These are phyloP conservation scores for Desoria tigrina DNA, from an alignment of 2,888 invertebrate genomes.

Conservation along the genomic window DNA sequence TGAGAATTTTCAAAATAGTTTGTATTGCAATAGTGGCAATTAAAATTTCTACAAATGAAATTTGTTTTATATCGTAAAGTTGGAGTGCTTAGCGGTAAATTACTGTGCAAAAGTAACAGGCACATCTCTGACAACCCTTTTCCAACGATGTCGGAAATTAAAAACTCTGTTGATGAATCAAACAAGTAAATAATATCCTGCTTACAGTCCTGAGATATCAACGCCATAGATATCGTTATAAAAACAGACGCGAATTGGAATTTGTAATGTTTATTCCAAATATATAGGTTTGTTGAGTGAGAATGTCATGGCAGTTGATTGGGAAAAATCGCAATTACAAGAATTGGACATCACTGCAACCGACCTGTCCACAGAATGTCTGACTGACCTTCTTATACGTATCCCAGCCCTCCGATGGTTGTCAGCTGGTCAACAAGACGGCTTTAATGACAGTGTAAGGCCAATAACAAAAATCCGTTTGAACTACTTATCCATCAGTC, in stretches of 20 bases:
- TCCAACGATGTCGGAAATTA: slow-evolving; percentile 88
- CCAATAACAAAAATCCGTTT: not conserved
- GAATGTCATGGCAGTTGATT: slow-evolving; percentile 92
- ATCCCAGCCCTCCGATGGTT: slow-evolving; percentile 84
- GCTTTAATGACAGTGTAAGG: slow-evolving; percentile 85
- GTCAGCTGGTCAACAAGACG: slow-evolving; percentile 95
- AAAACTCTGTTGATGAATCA: slow-evolving; percentile 93
- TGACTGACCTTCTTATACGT: slow-evolving; percentile 86
- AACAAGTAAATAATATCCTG: slow-evolving; percentile 82
- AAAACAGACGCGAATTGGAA: slow-evolving; percentile 1
- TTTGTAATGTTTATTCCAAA: not conserved
- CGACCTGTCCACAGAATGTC: slow-evolving; percentile 88
- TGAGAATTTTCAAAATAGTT: slow-evolving; percentile 54
- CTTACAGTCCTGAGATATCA: too few species aligned
- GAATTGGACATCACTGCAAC: slow-evolving; percentile 97
- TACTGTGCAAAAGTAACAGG: slow-evolving; percentile 97
- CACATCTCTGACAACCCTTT: slow-evolving; percentile 87
- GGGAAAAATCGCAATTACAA: slow-evolving; percentile 92
- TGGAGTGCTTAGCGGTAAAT: slow-evolving; percentile 96
- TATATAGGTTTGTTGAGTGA: slow-evolving; percentile 82
- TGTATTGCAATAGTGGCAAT: not conserved
- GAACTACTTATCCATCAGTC: not conserved
- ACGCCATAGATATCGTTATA: too few species aligned
- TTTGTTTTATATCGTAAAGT: slow-evolving; percentile 44
- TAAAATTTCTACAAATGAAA: not conserved